These are phyloP conservation scores for Trilocha varians DNA, from an alignment of 2,888 invertebrate genomes.

Conservation along the genomic window DNA sequence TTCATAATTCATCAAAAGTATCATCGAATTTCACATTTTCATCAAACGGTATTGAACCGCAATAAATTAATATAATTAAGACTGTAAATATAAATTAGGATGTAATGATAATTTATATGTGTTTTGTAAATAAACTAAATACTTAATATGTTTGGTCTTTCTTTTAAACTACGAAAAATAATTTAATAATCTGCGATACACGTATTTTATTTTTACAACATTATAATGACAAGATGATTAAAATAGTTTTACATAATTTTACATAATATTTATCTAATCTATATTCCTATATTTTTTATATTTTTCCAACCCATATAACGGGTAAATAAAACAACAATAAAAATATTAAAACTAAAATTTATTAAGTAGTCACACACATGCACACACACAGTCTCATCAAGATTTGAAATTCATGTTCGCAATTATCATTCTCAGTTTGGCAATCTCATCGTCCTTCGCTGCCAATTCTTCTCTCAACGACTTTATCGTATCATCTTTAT, in stretches of 20 bases:
- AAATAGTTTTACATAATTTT: too few relatives aligned
- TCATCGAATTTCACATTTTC: not conserved
- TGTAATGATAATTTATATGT: conserved; percentile 69
- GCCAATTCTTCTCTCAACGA: conserved; percentile 61
- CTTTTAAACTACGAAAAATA: too few relatives aligned
- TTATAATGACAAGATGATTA: too few relatives aligned
- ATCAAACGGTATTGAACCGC: not conserved
- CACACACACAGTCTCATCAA: conserved; percentile 23
- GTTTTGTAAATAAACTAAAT: conserved; percentile 68
- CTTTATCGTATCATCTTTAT: conserved; percentile 66
- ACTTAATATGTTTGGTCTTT: too few relatives aligned
- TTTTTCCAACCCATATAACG: too few relatives aligned
- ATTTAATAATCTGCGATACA: too few relatives aligned
- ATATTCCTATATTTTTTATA: too few relatives aligned
- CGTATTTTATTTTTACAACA: too few relatives aligned
- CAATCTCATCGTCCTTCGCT: conserved; percentile 73
- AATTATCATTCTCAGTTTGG: conserved; percentile 67
- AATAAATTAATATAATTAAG: conserved; percentile 28
- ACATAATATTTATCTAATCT: too few relatives aligned
- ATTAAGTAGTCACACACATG: not conserved
- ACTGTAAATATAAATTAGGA: conserved; percentile 65
- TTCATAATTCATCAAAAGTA: not conserved
- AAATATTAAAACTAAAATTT: not conserved
- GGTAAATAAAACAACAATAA: not conserved
- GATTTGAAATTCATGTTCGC: conserved; percentile 36